Evolutionary conservation across 1,140 invertebrate genomes (phyloP), one percentile per base, ranked within the genome.

Genomic region (Drosophila mauritiana): DNA sequence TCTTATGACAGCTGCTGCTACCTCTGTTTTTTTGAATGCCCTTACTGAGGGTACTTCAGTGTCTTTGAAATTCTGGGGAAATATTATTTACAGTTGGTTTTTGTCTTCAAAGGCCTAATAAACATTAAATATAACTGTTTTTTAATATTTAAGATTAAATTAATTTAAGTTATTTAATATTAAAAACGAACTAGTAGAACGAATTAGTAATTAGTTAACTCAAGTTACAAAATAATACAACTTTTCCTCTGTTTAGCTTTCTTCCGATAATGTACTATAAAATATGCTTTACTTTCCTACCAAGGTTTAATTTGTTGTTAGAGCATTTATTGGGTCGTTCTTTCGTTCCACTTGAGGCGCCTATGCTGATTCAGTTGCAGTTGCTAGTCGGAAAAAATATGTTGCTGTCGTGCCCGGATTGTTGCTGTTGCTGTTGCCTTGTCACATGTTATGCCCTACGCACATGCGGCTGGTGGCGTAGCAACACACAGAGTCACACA

Each of bases 1-100:
- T 88, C 83, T 88, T 88, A 86, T 88, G 83, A 86, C 83, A 86
- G 83, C 83, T 86, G 82, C 83, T 79, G 61, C 63, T 77, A 56
- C 55, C 73, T 75, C 54, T 68, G 62, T 15, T 77, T 77, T 77
- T 54, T 15, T 55, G 40, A 37, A 48, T 55, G 25, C 48, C 13
- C 53, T 74, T 43, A 6, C 46, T n/a, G 6, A 8, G 46, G 46
- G 59, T 15, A 10, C 39, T 42, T 3, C n/a, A 0, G 8, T 1
- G 13, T 13, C 25, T 46, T 13, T 7, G 6, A 22, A 13, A 39
- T 13, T 12, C 12, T 39, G 13, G 4, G 4, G 4, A 39, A 40
- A n/a, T 27, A 27, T 7, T 27, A 27, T 7, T 27, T 27, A 27
- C 27, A 27, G 6, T 6, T 27, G 27, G 6, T 27, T 27, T 27